These are phyloP conservation scores for Crocallis elinguaria DNA, from an alignment of 2,888 invertebrate genomes.

Conservation along the genomic window DNA sequence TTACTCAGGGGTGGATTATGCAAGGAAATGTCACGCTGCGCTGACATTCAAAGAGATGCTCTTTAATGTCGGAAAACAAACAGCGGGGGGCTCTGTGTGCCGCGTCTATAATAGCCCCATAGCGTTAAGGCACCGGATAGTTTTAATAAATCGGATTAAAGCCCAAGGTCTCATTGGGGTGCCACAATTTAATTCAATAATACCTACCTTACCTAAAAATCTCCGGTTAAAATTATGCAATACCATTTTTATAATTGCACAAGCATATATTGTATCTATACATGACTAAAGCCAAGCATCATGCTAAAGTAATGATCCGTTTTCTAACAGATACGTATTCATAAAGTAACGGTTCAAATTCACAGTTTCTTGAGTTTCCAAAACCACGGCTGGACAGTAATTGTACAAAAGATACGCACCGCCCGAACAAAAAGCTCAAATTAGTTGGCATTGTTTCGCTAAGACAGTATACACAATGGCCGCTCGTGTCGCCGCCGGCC, in stretches of 20 bases:
- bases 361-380: slow-evolving; percentile 30
- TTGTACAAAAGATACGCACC: slow-evolving; percentile 43
- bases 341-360: slow-evolving; percentile 27
- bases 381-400: slow-evolving; percentile 32
- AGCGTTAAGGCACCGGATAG: slow-evolving; percentile 33
- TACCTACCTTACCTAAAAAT: neutral
- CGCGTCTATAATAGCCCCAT: slow-evolving; percentile 25
- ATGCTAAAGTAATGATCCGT: neutral
- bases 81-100: slow-evolving; percentile 62
- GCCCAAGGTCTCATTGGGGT: slow-evolving; percentile 31
- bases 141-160: slow-evolving; percentile 51
- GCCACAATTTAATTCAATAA: slow-evolving; percentile 25
- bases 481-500: slow-evolving; percentile 55
- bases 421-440: slow-evolving; percentile 54
- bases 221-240: no score
- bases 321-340: slow-evolving; percentile 4
- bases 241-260: no score
- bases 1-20: slow-evolving; percentile 72
- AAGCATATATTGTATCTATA: neutral
- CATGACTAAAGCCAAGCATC: neutral
- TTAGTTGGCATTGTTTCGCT: slow-evolving; percentile 75
- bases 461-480: slow-evolving; percentile 63
- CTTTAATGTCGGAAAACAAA: slow-evolving; percentile 69
- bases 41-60: slow-evolving; percentile 60
- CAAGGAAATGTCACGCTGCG: slow-evolving; percentile 66